phyloP scores from a whole-genome alignment of 1,140 invertebrate genomes.

The Galendromus occidentalis region DNA sequence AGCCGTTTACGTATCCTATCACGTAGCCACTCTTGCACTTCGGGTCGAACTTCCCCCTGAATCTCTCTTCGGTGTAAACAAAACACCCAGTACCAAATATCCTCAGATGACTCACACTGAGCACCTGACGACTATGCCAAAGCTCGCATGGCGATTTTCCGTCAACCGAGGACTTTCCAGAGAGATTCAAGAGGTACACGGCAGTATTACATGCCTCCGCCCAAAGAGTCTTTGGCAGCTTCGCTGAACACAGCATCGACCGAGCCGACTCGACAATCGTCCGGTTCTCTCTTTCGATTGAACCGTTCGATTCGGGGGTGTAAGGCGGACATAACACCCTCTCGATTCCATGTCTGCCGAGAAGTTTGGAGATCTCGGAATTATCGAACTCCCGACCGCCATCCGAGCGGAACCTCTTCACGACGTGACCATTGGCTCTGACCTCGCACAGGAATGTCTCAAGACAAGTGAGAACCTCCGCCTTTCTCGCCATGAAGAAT shows the following conservation, averaged over 20 bases:
- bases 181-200: slow-evolving; percentile 12
- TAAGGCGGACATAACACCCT: slow-evolving; percentile 6
- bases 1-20: too few species aligned
- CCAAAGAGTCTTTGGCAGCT: slow-evolving; percentile 14
- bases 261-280: slow-evolving; percentile 14
- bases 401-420: slow-evolving; percentile 13
- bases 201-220: slow-evolving; percentile 14
- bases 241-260: slow-evolving; percentile 13
- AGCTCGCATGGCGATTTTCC: not conserved
- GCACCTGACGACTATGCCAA: not conserved
- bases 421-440: not conserved
- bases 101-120: not conserved
- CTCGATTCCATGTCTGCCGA: slow-evolving; percentile 9
- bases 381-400: slow-evolving; percentile 14
- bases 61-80: slow-evolving; percentile 12
- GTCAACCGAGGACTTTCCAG: not conserved
- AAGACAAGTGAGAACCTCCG: not conserved
- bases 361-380: not conserved
- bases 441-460: not conserved
- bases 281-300: slow-evolving; percentile 12
- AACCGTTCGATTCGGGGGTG: slow-evolving; percentile 12
- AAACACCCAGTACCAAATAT: not conserved
- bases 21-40: too few species aligned
- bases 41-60: slow-evolving; percentile 11
- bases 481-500: not conserved